Evolutionary conservation across 2,888 invertebrate genomes (phyloP).

Genomic region (Hyposoter didymator): DNA sequence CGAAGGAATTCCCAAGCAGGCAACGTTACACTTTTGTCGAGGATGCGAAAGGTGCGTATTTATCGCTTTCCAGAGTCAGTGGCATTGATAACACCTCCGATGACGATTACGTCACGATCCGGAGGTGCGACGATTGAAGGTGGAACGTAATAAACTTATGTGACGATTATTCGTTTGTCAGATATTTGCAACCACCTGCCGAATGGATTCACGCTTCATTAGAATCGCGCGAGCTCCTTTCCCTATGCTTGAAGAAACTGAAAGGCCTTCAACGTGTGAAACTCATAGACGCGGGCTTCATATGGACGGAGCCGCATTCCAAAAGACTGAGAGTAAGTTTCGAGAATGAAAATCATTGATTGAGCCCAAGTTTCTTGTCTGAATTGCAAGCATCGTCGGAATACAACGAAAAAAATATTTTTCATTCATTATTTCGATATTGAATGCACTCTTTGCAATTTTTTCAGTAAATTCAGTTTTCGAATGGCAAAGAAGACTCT

Average conservation of each 20-base stretch:
- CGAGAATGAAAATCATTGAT: no score
- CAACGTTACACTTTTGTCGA: slow-evolving; percentile 94
- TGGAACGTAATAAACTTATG: no score
- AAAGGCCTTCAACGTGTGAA: slow-evolving; percentile 96
- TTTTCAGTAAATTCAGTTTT: no score
- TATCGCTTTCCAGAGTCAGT: no score
- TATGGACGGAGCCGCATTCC: slow-evolving; percentile 99
- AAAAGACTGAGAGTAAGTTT: slow-evolving; percentile 94
- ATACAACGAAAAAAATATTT: no score
- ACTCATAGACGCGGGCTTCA: slow-evolving; percentile 97
- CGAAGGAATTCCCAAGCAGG: slow-evolving; percentile 97
- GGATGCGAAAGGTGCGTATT: slow-evolving; percentile 93
- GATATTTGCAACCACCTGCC: slow-evolving; percentile 95
- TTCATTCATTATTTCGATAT: no score
- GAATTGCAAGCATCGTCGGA: no score
- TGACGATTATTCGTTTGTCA: slow-evolving; percentile 72
- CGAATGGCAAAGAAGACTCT: no score
- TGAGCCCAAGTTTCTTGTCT: not conserved
- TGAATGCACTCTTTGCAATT: no score
- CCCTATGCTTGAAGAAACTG: slow-evolving; percentile 95
- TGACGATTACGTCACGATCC: no score
- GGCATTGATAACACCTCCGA: no score
- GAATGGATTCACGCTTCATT: slow-evolving; percentile 94
- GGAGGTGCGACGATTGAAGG: no score
- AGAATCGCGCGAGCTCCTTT: slow-evolving; percentile 96